Evolutionary conservation across 2,888 invertebrate species (phyloP), one percentile per base, ranked within the genome.

Genomic region (Petrolisthes manimaculis): DNA sequence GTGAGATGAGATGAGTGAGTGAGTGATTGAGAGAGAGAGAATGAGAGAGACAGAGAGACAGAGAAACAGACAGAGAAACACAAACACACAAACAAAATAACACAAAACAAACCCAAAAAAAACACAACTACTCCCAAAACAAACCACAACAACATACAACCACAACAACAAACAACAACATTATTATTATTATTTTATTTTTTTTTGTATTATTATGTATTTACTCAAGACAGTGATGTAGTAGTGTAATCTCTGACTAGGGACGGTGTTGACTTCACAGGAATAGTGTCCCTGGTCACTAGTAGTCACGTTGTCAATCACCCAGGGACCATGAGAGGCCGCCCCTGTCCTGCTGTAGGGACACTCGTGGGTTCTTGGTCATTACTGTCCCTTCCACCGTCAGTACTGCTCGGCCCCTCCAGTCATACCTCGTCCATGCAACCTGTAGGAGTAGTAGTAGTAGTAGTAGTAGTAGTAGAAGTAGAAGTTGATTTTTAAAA

Each of bases 331-430:
- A 83, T 0, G 61, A 71, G 1, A 18, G 12, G 53, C 83, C 83
- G 4, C 54, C 83, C 37, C 83, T n/a, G 21, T 83, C 83, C 71
- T 61, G 83, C 61, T 74, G 54, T 3, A 83, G 55, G 8, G 83
- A 71, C n/a, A 83, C 55, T 21, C 83, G 83, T 21, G 24, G 54
- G 83, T 83, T 83, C 83, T 74, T 83, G 21, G 83, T 83, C 51
- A 83, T 83, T 21, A 83, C 83, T 9, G 53, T 8, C 74, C 67
- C 67, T 71, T 83, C 61, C 83, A 83, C 83, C 3, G 83, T 83
- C 55, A 83, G 55, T 12, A 83, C 83, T 12, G 83, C 74, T n/a
- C 83, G 83, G 12, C 83, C 83, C n/a, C 24, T 18, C 83, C 71
- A 71, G 6, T 37, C 55, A 74, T 83, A 83, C 55, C 74, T 71